Percentiles rank a stretch among this genome's conserved stretches.
phyloP scores from a whole-genome alignment of 2,797 vertebrate genomes.

The Megalops cyprinoides region DNA sequence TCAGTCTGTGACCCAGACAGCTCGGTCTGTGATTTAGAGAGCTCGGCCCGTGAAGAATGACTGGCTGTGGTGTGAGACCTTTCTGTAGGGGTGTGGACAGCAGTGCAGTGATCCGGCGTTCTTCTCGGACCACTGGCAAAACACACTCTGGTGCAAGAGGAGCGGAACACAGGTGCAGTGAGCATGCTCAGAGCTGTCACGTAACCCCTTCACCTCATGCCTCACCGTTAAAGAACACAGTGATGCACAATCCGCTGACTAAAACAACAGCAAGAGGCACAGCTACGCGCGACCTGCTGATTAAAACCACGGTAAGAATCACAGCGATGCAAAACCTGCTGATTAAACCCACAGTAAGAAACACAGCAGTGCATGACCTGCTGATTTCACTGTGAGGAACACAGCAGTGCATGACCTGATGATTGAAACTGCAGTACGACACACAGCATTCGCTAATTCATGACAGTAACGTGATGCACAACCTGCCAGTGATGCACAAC shows the following conservation, averaged over 20 bases:
- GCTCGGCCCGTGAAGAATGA: neutral
- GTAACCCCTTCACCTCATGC: neutral
- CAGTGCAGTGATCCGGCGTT: neutral
- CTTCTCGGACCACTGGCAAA: neutral
- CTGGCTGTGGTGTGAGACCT: neutral
- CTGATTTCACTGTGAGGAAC: no score
- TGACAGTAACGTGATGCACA: no score
- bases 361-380: no score
- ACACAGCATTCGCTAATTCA: no score
- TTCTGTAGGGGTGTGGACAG: neutral
- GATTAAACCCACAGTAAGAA: neutral
- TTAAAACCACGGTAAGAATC: neutral
- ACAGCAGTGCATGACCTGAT: no score
- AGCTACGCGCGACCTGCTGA: neutral
- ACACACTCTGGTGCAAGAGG: neutral
- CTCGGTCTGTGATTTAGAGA: neutral
- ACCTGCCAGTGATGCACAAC: no score
- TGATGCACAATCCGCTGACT: neutral
- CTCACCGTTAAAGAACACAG: no score
- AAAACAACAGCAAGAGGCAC: neutral
- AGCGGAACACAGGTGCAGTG: slow-evolving; percentile 3
- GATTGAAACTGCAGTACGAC: no score
- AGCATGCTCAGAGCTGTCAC: neutral
- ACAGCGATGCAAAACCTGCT: neutral
- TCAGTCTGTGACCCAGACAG: neutral